Conservation (phyloP, 1,140 invertebrate species). For the Chrysopa pallens region DNA sequence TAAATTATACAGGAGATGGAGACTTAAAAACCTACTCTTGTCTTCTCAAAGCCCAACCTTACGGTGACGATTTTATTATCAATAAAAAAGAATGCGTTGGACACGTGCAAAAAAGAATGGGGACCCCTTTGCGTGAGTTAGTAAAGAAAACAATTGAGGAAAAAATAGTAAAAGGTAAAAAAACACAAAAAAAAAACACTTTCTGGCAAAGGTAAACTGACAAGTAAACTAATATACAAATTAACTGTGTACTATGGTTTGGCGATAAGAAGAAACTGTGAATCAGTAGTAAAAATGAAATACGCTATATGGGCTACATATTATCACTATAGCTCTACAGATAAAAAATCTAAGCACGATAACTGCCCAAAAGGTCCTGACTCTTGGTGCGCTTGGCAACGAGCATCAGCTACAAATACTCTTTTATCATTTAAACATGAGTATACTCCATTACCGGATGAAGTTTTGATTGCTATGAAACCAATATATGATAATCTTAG, state of each 20-base stretch:
- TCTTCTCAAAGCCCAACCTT: too few relatives aligned
- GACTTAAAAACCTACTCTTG: too few relatives aligned
- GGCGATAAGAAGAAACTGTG: slow-evolving; percentile 8
- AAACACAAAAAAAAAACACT: too few relatives aligned
- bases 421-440: slow-evolving; percentile 7
- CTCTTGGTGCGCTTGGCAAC: slow-evolving; percentile 12
- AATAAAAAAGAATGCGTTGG: too few relatives aligned
- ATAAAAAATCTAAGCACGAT: slow-evolving; percentile 12
- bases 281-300: slow-evolving; percentile 16
- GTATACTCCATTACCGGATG: slow-evolving; percentile 3
- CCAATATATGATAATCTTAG: slow-evolving; percentile 9
- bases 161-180: too few relatives aligned
- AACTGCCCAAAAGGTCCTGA: slow-evolving; percentile 11
- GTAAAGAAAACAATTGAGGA: too few relatives aligned
- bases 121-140: too few relatives aligned
- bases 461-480: slow-evolving; percentile 8
- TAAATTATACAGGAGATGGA: too few relatives aligned
- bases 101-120: too few relatives aligned
- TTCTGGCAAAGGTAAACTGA: too few relatives aligned
- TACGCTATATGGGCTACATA: slow-evolving; percentile 16
- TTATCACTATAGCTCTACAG: slow-evolving; percentile 16
- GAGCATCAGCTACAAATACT: slow-evolving; percentile 6
- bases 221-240: slow-evolving; percentile 7
- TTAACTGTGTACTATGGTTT: slow-evolving; percentile 9
- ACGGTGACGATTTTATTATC: too few relatives aligned